A percentile compares a stretch with the other conserved stretches of the same genome.
Evolutionary conservation across 2,888 invertebrate species (phyloP).

Genomic region (Lepas anatifera): DNA sequence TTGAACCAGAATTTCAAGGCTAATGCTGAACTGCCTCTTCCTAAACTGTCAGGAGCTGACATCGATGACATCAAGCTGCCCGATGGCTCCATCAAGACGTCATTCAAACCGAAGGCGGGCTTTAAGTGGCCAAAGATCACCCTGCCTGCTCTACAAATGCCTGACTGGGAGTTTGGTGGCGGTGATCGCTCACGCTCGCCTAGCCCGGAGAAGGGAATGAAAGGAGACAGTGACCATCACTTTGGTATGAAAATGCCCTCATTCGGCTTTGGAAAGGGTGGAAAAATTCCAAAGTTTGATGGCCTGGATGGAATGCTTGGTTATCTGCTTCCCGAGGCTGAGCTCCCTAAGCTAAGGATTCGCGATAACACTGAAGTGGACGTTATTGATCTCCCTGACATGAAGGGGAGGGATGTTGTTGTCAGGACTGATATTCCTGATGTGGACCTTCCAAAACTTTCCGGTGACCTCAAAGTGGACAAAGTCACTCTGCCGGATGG

Average conservation of each 20-base stretch:
- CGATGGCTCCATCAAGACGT: constrained; percentile 5
- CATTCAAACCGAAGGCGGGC: not conserved
- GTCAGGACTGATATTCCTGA: not conserved
- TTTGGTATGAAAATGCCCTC: not conserved
- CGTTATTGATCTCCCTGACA: not conserved
- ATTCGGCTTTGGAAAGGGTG: not conserved
- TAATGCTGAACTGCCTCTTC: constrained; percentile 15
- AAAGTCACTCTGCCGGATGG: not conserved
- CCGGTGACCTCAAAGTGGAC: not conserved
- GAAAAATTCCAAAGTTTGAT: not conserved
- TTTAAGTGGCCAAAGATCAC: not conserved
- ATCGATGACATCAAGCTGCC: constrained; percentile 15
- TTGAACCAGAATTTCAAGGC: constrained; percentile 11
- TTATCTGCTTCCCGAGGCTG: not conserved
- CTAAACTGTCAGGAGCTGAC: constrained; percentile 15
- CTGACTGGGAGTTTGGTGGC: not conserved
- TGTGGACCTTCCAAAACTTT: not conserved
- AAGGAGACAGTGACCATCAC: not conserved
- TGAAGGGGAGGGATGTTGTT: not conserved
- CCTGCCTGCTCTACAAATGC: not conserved
- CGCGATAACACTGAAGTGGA: not conserved
- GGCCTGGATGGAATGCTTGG: not conserved
- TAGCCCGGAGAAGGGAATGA: not conserved
- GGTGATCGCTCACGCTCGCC: not conserved
- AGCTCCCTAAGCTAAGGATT: not conserved